These are phyloP conservation scores for Dusona sp. DNA, from an alignment of 2,888 invertebrate genomes.

Conservation along the genomic window DNA sequence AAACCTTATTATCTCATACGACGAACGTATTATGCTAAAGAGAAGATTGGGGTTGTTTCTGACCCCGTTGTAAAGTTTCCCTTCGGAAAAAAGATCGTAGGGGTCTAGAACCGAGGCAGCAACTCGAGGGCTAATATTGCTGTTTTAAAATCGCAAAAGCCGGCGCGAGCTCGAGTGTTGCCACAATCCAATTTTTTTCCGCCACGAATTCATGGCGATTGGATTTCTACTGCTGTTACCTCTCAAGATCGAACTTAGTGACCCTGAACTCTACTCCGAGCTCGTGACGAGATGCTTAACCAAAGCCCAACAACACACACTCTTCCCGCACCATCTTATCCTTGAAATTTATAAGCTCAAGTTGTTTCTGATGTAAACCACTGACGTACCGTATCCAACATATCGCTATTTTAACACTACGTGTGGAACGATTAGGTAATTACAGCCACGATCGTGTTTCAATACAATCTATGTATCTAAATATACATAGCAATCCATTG, in stretches of 20 bases:
- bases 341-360: conserved; percentile 9
- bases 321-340: conserved; percentile 8
- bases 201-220: neutral
- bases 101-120: too few relatives aligned
- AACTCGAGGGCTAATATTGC: too few relatives aligned
- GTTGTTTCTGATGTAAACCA: neutral
- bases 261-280: conserved; percentile 2
- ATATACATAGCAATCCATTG: too few relatives aligned
- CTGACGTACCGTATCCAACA: conserved; percentile 1
- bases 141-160: too few relatives aligned
- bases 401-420: neutral
- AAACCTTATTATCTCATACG: too few relatives aligned
- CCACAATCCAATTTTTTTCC: neutral
- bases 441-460: conserved; percentile 13
- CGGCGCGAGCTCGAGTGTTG: neutral
- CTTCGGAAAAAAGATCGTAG: too few relatives aligned
- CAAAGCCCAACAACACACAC: neutral
- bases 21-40: too few relatives aligned
- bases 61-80: too few relatives aligned
- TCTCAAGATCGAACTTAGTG: neutral
- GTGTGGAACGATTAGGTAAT: conserved; percentile 1
- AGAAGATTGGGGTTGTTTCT: too few relatives aligned
- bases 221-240: neutral
- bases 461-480: neutral
- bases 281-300: conserved; percentile 5